Percentiles rank a stretch among this genome's conserved stretches.
Evolutionary conservation across 2,797 vertebrate genomes (phyloP).

Genomic region (Myripristis jacobus): DNA sequence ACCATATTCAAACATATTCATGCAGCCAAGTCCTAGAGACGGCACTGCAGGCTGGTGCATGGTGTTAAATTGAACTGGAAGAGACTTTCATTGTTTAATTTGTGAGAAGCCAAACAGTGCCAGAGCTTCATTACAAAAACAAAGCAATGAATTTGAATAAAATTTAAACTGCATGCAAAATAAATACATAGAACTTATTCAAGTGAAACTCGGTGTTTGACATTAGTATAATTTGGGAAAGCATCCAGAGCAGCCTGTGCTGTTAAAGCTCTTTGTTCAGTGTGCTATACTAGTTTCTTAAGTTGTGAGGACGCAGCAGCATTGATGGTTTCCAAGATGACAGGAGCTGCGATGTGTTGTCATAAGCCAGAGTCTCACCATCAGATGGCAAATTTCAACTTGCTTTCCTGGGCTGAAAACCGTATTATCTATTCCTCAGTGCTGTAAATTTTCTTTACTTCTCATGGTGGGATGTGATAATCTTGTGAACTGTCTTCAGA

Average conservation of each 20-base stretch:
- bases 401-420: neutral
- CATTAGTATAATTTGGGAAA: neutral
- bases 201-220: slow-evolving; percentile 1
- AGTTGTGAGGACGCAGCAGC: neutral
- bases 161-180: neutral
- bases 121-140: slow-evolving; percentile 1
- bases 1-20: neutral
- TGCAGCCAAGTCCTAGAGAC: neutral
- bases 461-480: slow-evolving; percentile 13
- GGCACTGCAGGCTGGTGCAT: neutral
- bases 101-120: neutral
- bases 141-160: slow-evolving; percentile 5
- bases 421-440: too few relatives aligned
- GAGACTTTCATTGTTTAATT: slow-evolving; percentile 3
- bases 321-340: neutral
- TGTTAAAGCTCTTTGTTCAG: neutral
- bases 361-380: too few relatives aligned
- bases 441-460: slow-evolving; percentile 20
- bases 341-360: neutral
- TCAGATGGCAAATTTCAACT: too few relatives aligned
- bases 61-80: slow-evolving; percentile 6
- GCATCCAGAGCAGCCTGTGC: neutral
- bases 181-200: neutral
- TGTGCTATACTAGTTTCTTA: neutral
- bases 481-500: slow-evolving; percentile 9